Evolutionary conservation across 2,113 vertebrate species (phyloP), one percentile per base, ranked within the genome.

Genomic region (Tachysurus fulvidraco): DNA sequence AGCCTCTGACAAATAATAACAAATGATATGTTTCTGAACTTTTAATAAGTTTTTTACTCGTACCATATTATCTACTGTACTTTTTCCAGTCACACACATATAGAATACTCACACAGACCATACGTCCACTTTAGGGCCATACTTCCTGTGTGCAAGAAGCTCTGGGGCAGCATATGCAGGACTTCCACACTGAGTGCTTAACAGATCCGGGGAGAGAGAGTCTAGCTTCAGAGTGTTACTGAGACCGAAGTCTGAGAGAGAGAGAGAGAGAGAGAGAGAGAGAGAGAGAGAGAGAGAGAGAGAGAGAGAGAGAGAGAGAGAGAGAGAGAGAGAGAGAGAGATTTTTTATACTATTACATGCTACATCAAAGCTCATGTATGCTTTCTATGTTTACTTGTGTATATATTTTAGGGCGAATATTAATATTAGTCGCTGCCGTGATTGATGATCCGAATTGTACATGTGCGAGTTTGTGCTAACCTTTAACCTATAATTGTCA

Each of bases 61-160:
- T n/a, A 23, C 10, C n/a, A 50, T 25, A 28, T 52, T 46, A 41
- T 83, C 21, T 73, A 44, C 19, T 73, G 36, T 44, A 4, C 21
- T 30, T 73, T 71, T n/a, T 21, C 73, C 12, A 87, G 21, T 30
- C 41, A 69, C 28, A 69, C 46, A 83, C 41, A 54, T 69, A 83
- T 28, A 69, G 2, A 86, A 44, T 44, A 96, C 96, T 94, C 91
- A 95, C 95, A 96, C 92, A 46, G 96, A 97, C 96, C 96, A 97
- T 91, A 96, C 92, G 28, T 96, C 96, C 87, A 97, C 95, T 91
- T 97, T 97, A 88, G 96, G 95, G 54, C 96, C 93, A 0, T 97
- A 97, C 90, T 97, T 97, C 94, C 94, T 95, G 93, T 95, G 95
- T 89, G 95, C 95, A 83, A 97, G 95, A 83, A 97, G 93, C 90